Conservation (phyloP, 2,797 vertebrate genomes). For the Anguilla megastoma region DNA sequence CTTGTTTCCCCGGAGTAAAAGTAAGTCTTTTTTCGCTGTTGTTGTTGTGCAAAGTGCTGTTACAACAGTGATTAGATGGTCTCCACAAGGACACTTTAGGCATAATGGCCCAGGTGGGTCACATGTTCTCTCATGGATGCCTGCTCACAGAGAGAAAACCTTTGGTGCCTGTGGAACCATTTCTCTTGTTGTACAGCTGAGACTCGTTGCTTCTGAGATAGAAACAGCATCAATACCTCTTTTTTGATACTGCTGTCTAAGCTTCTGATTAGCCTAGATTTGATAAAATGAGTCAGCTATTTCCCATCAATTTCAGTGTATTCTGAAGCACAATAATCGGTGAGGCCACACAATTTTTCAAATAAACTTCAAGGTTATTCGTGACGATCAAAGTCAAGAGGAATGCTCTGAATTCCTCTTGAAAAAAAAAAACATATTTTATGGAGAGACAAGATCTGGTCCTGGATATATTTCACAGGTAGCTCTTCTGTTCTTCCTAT, state of each 20-base stretch:
- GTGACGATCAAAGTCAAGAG: background rate
- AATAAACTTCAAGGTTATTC: background rate
- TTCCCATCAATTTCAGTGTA: background rate
- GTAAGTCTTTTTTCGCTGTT: background rate
- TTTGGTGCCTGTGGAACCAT: slow-evolving; percentile 91
- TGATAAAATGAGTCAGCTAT: background rate
- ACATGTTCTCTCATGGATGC: slow-evolving; percentile 71
- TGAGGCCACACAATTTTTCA: background rate
- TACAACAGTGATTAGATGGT: slow-evolving; percentile 60
- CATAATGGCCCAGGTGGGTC: slow-evolving; percentile 80
- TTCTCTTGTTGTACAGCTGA: slow-evolving; percentile 83
- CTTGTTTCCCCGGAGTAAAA: background rate
- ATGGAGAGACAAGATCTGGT: background rate
- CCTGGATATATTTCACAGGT: background rate
- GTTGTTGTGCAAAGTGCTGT: background rate
- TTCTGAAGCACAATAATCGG: background rate
- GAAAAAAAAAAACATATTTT: background rate
- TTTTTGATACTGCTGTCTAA: background rate
- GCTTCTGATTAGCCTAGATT: background rate
- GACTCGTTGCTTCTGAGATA: slow-evolving; percentile 21
- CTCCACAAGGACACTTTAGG: slow-evolving; percentile 74
- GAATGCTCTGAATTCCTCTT: background rate
- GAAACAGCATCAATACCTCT: background rate
- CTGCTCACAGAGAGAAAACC: slow-evolving; percentile 75
- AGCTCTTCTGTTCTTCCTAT: background rate